Percentiles rank a stretch among this genome's conserved stretches.
Evolutionary conservation across 2,888 invertebrate genomes (phyloP).

Genomic region (Lordiphosa andalusiaca): DNA sequence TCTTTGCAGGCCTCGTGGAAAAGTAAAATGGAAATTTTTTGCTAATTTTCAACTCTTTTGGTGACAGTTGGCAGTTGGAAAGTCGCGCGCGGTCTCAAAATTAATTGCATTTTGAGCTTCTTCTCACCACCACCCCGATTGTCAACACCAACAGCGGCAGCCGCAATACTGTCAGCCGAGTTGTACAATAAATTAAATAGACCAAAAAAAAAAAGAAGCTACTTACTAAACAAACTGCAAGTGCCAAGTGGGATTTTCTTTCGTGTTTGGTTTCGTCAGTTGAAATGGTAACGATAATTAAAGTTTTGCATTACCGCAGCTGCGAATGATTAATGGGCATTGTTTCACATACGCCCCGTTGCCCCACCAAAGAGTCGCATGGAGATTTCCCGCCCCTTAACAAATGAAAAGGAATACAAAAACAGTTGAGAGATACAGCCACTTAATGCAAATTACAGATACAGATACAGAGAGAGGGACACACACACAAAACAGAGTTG

Average conservation of each 20-base stretch:
- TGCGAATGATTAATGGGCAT: slow-evolving; percentile 62
- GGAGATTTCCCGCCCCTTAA: neutral
- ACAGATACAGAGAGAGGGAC: slow-evolving; percentile 24
- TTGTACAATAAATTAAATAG: slow-evolving; percentile 50
- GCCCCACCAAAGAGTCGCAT: slow-evolving; percentile 36
- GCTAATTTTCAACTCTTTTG: slow-evolving; percentile 9
- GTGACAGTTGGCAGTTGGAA: slow-evolving; percentile 44
- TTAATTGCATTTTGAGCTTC: slow-evolving; percentile 18
- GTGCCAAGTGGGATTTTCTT: slow-evolving; percentile 13
- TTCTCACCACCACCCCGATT: slow-evolving; percentile 7
- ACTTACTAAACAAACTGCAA: neutral
- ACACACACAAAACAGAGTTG: slow-evolving; percentile 44
- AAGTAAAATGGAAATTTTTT: neutral
- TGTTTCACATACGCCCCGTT: slow-evolving; percentile 54
- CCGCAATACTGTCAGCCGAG: slow-evolving; percentile 5
- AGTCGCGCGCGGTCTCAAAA: slow-evolving; percentile 19
- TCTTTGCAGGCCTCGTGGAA: slow-evolving; percentile 5
- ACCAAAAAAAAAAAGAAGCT: slow-evolving; percentile 34
- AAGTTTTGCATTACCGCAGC: slow-evolving; percentile 47
- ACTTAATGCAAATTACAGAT: slow-evolving; percentile 66
- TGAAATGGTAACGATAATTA: slow-evolving; percentile 53
- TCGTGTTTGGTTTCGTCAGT: slow-evolving; percentile 48
- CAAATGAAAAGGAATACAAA: slow-evolving; percentile 12
- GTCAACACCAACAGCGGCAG: neutral
- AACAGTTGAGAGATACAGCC: slow-evolving; percentile 36